phyloP scores from a whole-genome alignment of 1,140 invertebrate species.

The Vanessa tameamea region DNA sequence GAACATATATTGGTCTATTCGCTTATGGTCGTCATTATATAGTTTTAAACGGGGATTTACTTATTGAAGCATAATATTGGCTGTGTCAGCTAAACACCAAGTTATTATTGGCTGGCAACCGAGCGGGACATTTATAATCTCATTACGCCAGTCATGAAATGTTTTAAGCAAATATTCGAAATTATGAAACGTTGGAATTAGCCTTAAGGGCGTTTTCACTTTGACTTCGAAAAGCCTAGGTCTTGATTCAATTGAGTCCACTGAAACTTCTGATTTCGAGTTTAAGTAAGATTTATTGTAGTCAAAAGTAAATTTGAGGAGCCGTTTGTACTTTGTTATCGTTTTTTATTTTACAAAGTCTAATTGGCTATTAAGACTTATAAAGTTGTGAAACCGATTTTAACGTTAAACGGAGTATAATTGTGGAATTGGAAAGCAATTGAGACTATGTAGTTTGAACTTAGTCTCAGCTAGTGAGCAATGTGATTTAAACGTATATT shows the following conservation, averaged over 20 bases:
- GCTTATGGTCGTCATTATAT: not conserved
- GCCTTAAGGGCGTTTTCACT: slow-evolving; percentile 11
- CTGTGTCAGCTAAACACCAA: not conserved
- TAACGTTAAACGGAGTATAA: not conserved
- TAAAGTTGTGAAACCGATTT: not conserved
- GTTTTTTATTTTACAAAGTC: not conserved
- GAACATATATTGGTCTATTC: not conserved
- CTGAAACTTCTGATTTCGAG: slow-evolving; percentile 21
- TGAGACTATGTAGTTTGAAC: not conserved
- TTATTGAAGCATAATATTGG: not conserved
- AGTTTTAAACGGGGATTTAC: not conserved
- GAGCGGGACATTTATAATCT: slow-evolving; percentile 13
- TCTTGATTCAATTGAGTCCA: slow-evolving; percentile 19
- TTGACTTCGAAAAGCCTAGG: slow-evolving; percentile 12
- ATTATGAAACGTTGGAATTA: slow-evolving; percentile 18
- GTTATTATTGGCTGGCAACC: not conserved
- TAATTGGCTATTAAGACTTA: slow-evolving; percentile 12
- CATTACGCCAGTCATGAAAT: slow-evolving; percentile 11
- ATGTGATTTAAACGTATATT: not conserved
- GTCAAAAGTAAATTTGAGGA: slow-evolving; percentile 10
- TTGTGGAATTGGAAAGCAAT: not conserved
- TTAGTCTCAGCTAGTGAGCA: not conserved
- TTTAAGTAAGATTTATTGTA: slow-evolving; percentile 24
- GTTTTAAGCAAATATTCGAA: slow-evolving; percentile 23
- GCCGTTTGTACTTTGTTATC: not conserved